Conservation (phyloP, 2,888 invertebrate genomes). For the Microplitis manilae region DNA sequence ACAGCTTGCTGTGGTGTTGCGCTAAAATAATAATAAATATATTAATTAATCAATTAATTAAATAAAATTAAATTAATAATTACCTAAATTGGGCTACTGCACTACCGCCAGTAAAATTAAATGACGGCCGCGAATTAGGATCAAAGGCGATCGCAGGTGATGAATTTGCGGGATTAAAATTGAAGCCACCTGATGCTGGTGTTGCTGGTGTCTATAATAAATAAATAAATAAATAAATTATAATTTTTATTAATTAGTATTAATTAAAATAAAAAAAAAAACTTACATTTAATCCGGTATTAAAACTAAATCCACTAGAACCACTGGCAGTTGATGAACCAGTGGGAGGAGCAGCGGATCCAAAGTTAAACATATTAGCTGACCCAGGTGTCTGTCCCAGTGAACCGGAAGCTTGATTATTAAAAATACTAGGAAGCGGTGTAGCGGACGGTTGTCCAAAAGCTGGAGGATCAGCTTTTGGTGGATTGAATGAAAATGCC, state of each 20-base stretch:
- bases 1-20: slow-evolving; percentile 56
- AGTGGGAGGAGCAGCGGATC: slow-evolving; percentile 31
- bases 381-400: slow-evolving; percentile 43
- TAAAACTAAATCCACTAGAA: slow-evolving; percentile 62
- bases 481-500: slow-evolving; percentile 61
- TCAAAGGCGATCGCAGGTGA: slow-evolving; percentile 65
- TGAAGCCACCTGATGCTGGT: slow-evolving; percentile 61
- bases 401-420: slow-evolving; percentile 50
- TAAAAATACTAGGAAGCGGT: slow-evolving; percentile 56
- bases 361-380: slow-evolving; percentile 38
- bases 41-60: slow-evolving; percentile 19
- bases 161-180: slow-evolving; percentile 61
- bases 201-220: slow-evolving; percentile 54
- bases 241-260: slow-evolving; percentile 12
- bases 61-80: slow-evolving; percentile 55
- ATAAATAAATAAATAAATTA: no score
- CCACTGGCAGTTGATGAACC: slow-evolving; percentile 47
- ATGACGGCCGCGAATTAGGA: slow-evolving; percentile 71
- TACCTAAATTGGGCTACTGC: slow-evolving; percentile 72
- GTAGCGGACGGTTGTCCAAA: slow-evolving; percentile 59
- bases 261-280: slow-evolving; percentile 21
- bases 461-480: slow-evolving; percentile 55
- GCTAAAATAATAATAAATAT: slow-evolving; percentile 47
- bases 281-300: slow-evolving; percentile 55
- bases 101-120: slow-evolving; percentile 73